Base-by-base conservation (phyloP, 1,140 invertebrate genomes). In the Hesperophylax magnus region DNA sequence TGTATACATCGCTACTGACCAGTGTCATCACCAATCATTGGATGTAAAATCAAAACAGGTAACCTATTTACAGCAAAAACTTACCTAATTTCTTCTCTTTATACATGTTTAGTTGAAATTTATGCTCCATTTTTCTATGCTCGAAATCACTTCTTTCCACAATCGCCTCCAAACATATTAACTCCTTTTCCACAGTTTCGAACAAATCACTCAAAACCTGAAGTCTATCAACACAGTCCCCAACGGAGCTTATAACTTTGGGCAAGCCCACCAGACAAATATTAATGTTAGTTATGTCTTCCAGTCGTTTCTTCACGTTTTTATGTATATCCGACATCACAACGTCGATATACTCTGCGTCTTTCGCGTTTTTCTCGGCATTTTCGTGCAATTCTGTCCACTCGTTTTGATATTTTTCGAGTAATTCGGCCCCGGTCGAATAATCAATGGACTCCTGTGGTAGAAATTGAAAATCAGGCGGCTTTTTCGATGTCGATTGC, bases 91-190 rank as follows among this genome's bases (percentile, higher is more conserved):
- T 84, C 52, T 78, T 84, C 39, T 84, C 83, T 63, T 82, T 80
- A 54, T 84, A 84, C 82, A 84, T 84, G 11, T 72, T 75, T 20
- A 84, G 77, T 61, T 84, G 80, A 52, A 84, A 80, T 56, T 56
- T 78, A 61, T 84, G 80, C 65, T 84, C 83, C 31, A 69, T 76
- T 60, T 82, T 79, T 34, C 80, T 63, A 60, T 79, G 58, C 61
- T 82, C 61, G 39, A 82, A 82, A 39, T 84, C 83, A 24, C 27
- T 24, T 20, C 24, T 34, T 31, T 84, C 83, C 1, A 80, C 65
- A 39, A 82, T 14, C 14, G 78, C 75, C 61, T 84, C 83, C 18
- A 84, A 75, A 9, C 65, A 52, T 4, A 78, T 76, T n/a, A 84
- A 39, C n/a, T 78, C 71, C 53, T 54, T 63, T 60, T 84, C 83